Conservation (phyloP, 2,888 invertebrate genomes). For the Latrodectus elegans region DNA sequence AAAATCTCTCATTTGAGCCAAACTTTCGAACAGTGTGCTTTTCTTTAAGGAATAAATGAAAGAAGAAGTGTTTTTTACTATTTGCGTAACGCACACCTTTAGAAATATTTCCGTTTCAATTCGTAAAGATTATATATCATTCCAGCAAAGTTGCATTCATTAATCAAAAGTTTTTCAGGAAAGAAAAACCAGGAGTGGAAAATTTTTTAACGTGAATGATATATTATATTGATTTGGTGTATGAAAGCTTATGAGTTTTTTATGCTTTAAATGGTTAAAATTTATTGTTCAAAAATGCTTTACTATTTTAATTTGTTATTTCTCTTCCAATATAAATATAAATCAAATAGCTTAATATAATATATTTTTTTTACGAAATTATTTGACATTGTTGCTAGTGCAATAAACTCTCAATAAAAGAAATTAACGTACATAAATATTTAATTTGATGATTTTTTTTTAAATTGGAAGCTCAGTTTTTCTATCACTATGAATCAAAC, state of each 20-base stretch:
- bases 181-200: conserved; percentile 9
- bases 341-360: too few species aligned
- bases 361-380: too few species aligned
- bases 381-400: too few species aligned
- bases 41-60: conserved; percentile 25
- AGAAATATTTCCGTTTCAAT: background rate
- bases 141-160: conserved; percentile 20
- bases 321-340: too few species aligned
- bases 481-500: too few species aligned
- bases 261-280: background rate
- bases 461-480: too few species aligned
- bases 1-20: conserved; percentile 26
- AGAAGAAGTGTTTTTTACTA: background rate
- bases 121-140: conserved; percentile 38
- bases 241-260: background rate
- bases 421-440: too few species aligned
- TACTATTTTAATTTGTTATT: too few species aligned
- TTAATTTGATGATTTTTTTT: too few species aligned
- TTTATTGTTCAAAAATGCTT: background rate
- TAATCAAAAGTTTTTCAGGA: conserved; percentile 35
- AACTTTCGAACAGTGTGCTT: conserved; percentile 15
- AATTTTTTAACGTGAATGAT: background rate
- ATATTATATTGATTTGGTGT: background rate
- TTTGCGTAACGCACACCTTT: background rate
- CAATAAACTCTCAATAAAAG: too few species aligned